phyloP scores from a whole-genome alignment of 2,888 invertebrate genomes.

The Pammene aurita region DNA sequence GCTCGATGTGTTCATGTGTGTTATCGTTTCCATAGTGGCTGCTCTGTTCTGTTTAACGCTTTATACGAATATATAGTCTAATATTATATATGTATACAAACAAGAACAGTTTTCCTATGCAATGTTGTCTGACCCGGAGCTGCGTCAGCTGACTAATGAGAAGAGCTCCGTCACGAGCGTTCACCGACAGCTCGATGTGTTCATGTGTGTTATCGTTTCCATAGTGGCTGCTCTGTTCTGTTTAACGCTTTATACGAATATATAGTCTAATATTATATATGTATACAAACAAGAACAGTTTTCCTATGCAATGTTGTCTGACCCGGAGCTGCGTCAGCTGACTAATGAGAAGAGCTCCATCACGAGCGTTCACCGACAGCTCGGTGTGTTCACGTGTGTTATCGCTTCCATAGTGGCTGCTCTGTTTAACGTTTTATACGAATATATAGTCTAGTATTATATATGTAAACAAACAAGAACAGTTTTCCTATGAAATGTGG shows the following conservation, averaged over 20 bases:
- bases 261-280: no score
- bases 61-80: no score
- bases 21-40: no score
- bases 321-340: not conserved
- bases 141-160: slow-evolving; percentile 12
- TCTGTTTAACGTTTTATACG: no score
- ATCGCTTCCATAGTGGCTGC: no score
- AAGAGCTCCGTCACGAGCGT: slow-evolving; percentile 6
- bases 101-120: not conserved
- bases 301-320: not conserved
- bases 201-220: slow-evolving; percentile 33
- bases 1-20: slow-evolving; percentile 26
- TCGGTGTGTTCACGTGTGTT: slow-evolving; percentile 26
- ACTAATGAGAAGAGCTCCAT: slow-evolving; percentile 19
- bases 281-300: not conserved
- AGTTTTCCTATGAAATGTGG: not conserved
- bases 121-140: not conserved
- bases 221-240: no score
- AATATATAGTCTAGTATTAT: no score
- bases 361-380: slow-evolving; percentile 15
- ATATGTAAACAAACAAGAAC: not conserved
- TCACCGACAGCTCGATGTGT: slow-evolving; percentile 18
- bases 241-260: no score
- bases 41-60: no score
- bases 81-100: not conserved